These are phyloP conservation scores for Blastobasis lacticolella DNA, from an alignment of 2,888 invertebrate genomes.

Conservation along the genomic window DNA sequence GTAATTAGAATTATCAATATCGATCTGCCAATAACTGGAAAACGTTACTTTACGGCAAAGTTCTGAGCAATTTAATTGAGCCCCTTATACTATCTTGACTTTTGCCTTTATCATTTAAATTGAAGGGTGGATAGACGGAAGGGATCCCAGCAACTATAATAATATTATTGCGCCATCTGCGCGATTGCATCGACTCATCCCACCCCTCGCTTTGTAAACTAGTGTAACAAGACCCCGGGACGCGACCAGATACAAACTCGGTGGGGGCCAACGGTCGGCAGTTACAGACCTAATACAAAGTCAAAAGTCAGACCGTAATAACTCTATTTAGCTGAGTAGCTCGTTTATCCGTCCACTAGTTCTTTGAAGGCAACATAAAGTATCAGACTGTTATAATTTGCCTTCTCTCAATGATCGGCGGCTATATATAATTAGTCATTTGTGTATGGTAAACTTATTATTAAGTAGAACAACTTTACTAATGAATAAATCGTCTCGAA, in stretches of 20 bases:
- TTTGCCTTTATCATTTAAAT: constrained; percentile 9
- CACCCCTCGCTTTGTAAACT: constrained; percentile 10
- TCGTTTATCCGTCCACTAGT: background rate
- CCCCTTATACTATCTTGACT: constrained; percentile 3
- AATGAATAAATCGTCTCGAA: too few relatives aligned
- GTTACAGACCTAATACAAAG: background rate
- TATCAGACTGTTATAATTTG: too few relatives aligned
- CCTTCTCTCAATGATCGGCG: too few relatives aligned
- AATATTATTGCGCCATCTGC: constrained; percentile 20
- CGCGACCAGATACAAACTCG: too few relatives aligned
- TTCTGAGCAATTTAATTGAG: background rate
- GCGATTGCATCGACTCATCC: constrained; percentile 17
- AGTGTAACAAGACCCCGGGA: constrained; percentile 4
- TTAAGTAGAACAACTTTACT: too few relatives aligned
- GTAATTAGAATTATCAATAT: background rate
- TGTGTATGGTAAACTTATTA: too few relatives aligned
- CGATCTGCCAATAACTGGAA: background rate
- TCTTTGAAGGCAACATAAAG: background rate
- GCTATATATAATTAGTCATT: too few relatives aligned
- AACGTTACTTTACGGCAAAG: background rate
- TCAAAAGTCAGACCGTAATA: constrained; percentile 2
- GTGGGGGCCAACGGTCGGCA: background rate
- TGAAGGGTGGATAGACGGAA: constrained; percentile 7
- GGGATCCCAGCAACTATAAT: constrained; percentile 6
- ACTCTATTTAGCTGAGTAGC: background rate